Evolutionary conservation across 2,888 invertebrate species (phyloP).

Genomic region (Mechanitis mazaeus): DNA sequence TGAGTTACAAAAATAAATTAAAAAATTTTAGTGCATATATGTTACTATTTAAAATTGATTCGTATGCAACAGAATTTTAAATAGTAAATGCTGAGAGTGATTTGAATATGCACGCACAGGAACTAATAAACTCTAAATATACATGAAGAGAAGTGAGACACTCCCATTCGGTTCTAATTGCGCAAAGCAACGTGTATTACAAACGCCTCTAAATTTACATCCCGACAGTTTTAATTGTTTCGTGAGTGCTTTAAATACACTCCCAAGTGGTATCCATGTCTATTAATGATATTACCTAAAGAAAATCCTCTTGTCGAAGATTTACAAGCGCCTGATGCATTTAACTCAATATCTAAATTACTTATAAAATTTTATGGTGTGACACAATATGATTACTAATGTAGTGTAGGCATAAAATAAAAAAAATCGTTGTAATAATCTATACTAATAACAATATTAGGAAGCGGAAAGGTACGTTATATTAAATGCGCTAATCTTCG

Average conservation of each 20-base stretch:
- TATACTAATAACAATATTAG: too few species aligned
- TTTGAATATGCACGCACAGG: conserved; percentile 29
- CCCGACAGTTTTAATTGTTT: conserved; percentile 54
- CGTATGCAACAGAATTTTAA: not conserved
- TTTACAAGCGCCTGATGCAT: conserved; percentile 36
- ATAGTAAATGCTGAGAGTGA: not conserved
- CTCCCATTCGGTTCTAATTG: conserved; percentile 39
- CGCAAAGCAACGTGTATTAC: conserved; percentile 37
- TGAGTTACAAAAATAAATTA: too few species aligned
- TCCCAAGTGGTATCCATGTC: conserved; percentile 51
- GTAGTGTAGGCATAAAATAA: too few species aligned
- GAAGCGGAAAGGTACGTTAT: not conserved
- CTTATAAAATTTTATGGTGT: conserved; percentile 32
- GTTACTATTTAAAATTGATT: too few species aligned
- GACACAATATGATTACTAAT: conserved; percentile 29
- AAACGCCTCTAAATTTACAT: conserved; percentile 43
- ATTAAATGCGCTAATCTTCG: too few species aligned
- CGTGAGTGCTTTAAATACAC: conserved; percentile 52
- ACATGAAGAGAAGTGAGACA: conserved; percentile 35
- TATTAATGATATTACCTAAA: conserved; percentile 55
- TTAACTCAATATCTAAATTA: conserved; percentile 29
- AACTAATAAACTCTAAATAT: conserved; percentile 44
- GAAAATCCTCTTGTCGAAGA: conserved; percentile 38
- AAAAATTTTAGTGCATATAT: too few species aligned
- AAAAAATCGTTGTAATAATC: too few species aligned